Evolutionary conservation across 1,140 invertebrate genomes (phyloP), one percentile per base, ranked within the genome.

Genomic region (Panagrolaimus sp.): DNA sequence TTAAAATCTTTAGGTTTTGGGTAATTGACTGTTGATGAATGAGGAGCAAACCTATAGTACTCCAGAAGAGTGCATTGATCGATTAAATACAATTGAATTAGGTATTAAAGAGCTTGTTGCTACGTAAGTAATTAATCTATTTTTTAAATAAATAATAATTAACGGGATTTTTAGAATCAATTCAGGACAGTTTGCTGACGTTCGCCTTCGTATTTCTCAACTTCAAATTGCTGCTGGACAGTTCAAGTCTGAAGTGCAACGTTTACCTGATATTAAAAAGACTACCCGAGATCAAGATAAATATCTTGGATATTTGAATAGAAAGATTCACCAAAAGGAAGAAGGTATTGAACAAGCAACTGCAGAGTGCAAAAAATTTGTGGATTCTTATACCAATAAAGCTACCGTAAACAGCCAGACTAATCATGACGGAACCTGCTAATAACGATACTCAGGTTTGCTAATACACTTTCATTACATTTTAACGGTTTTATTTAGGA

Each of bases 1-100:
- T 88, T 85, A 38, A 4, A 38, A 38, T 38, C 32, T 38, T 38
- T 38, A 38, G 32, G 32, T 38, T n/a, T 4, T 2, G 32, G 32
- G 32, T 38, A 38, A 38, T 38, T 38, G 2, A 38, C 32, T 7
- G 32, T 38, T 38, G 32, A 38, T 38, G 32, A 38, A 38, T 38
- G 32, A 38, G 32, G 32, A 38, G 32, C 32, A 38, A 38, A 38
- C 32, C 32, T 46, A n/a, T 21, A 21, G 52, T 28, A 6, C 52
- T 21, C 52, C 52, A 12, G 52, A 58, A 28, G 52, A 58, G 52
- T 58, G 52, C 28, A 26, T 58, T 21, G 28, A 58, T 12, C 1
- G 12, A 28, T 8, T 58, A 21, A 21, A 58, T 10, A 12, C 52
- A 21, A 58, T 58, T 24, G 52, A 58, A 24, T 10, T 26, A 58